A percentile compares a stretch with the other conserved stretches of the same genome.
Conservation (phyloP, 1,140 invertebrate genomes). For the Paraescarpia echinospica region DNA sequence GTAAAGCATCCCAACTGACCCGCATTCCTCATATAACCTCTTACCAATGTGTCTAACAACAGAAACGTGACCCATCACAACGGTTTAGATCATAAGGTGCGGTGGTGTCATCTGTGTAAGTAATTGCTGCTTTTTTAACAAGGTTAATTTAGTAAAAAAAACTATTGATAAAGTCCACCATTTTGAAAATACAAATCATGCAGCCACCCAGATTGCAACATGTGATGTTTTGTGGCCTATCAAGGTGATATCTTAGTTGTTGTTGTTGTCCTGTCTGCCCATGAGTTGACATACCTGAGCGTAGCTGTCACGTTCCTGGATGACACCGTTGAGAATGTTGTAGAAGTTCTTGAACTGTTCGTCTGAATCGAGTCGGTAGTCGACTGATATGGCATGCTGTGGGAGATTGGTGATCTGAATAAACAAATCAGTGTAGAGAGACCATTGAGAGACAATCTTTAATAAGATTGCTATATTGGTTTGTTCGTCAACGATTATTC, state of each 20-base stretch:
- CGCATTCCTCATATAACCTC: too few relatives aligned
- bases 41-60: too few relatives aligned
- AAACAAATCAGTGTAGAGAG: neutral
- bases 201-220: neutral
- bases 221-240: neutral
- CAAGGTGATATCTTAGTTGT: too few relatives aligned
- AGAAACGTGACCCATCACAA: too few relatives aligned
- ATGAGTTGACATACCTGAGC: neutral
- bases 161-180: neutral
- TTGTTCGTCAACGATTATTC: too few relatives aligned
- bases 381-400: neutral
- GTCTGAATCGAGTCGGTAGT: neutral
- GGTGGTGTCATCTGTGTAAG: too few relatives aligned
- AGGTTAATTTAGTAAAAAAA: neutral
- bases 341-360: neutral
- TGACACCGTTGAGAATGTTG: neutral
- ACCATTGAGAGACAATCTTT: neutral
- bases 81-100: too few relatives aligned
- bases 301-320: neutral
- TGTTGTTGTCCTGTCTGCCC: neutral
- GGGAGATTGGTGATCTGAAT: neutral
- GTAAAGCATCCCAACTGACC: too few relatives aligned
- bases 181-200: neutral
- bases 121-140: too few relatives aligned
- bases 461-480: too few relatives aligned